Base-by-base conservation (phyloP, 2,888 invertebrate genomes). In the Stictocephala bisonia region DNA sequence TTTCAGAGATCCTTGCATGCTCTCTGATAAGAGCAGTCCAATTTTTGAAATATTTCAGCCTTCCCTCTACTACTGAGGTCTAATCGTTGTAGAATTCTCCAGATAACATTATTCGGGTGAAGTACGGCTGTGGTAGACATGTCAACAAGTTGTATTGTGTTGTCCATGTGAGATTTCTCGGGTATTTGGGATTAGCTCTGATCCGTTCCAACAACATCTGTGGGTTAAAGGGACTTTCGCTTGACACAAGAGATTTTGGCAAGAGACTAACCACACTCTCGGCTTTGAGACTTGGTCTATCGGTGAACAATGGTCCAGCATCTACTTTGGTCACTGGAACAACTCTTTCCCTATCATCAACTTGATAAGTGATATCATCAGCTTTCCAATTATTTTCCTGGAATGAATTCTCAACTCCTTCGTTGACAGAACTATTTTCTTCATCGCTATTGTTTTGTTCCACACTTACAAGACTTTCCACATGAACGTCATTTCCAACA, bases 121-220 rank as follows among this genome's bases (percentile, higher is more conserved):
- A 84, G 83, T 93, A 95, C 15, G 93, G 91, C 72, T 93, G 94
- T 1, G 93, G 92, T 66, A 90, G 90, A 79, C 96, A 96, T 56
- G 91, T 88, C 71, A 96, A 85, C 13, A 92, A 81, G 74, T 91
- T 88, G 83, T 90, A 93, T 81, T 89, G 89, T 48, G 86, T 82
- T 13, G 85, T 85, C 82, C 89, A 88, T 0, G 89, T 87, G 75
- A 86, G 84, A 81, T 90, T 90, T n/a, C 87, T 86, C 71, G 90
- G 88, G 81, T 87, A 86, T 70, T 88, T 88, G 77, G 90, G 89
- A 73, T 86, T 87, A 20, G 79, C 81, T 2, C 91, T 86, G 74
- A 94, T 90, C 79, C 89, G 89, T 79, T 92, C 91, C 29, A 93
- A 82, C 84, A 94, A 86, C 48, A 86, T 85, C 80, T 92, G 91